Evolutionary conservation across 2,888 invertebrate genomes (phyloP), one percentile per base, ranked within the genome.

Genomic region (Apamea crenata): DNA sequence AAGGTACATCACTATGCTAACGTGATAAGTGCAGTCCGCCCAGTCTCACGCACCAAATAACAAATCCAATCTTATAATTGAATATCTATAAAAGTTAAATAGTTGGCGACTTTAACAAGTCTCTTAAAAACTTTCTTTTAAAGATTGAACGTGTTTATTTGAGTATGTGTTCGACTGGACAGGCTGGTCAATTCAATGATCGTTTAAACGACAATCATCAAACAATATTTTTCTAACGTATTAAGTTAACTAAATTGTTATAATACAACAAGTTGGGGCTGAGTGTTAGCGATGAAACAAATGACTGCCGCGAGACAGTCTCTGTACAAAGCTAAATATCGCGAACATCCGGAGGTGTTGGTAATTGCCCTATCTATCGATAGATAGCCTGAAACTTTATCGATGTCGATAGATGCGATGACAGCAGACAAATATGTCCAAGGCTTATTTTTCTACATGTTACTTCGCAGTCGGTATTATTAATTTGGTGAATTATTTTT

Each of bases 201-300:
- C 78, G 78, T 47, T 76, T 66, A 78, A 89, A 88, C 83, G 72
- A 89, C 78, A 89, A 81, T 80, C 85, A 85, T 81, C 69, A 82
- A 88, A 88, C 71, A 88, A 88, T 89, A 89, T 81, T 88, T 86
- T 74, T 79, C 90, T 89, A 88, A 85, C 44, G 72, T 72, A 87
- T 90, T 89, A 77, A 76, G 70, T 88, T 89, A 89, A 89, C 88
- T 87, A 89, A 88, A 88, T 81, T 81, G 80, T 87, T 81, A 79
- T 82, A 78, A 71, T 88, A 86, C 77, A 88, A 87, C 83, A 83
- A 87, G 77, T 89, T 86, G 82, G 88, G 81, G 80, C 84, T 74
- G 83, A 74, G 76, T 83, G 74, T 87, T 83, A 87, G 88, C 77
- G 80, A 79, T 75, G 75, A 53, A 81, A 85, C 85, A 44, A n/a